Evolutionary conservation across 2,888 invertebrate genomes (phyloP).

Genomic region (Galeopsomyia nigrocyanea): DNA sequence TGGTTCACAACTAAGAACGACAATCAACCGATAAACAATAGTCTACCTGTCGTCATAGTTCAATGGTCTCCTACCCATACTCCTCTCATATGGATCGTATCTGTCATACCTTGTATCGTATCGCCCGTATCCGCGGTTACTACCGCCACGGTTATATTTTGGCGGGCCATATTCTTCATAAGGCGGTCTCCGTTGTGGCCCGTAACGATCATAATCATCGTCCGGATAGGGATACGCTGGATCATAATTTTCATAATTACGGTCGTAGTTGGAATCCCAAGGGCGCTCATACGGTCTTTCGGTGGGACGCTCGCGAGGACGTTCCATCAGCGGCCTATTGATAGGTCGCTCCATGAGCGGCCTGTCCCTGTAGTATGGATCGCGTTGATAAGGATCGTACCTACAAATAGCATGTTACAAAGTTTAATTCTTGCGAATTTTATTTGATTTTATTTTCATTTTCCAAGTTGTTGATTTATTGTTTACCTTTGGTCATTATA

Average conservation of each 20-base stretch:
- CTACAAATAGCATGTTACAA: conserved; percentile 36
- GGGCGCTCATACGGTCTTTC: conserved; percentile 55
- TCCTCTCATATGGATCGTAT: conserved; percentile 58
- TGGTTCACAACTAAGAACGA: neutral
- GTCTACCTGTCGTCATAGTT: conserved; percentile 56
- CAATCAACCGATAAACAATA: neutral
- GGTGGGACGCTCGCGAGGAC: conserved; percentile 23
- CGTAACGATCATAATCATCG: conserved; percentile 55
- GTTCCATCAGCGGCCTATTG: conserved; percentile 36
- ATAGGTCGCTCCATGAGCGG: conserved; percentile 24
- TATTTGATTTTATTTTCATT: conserved; percentile 10
- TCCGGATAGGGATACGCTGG: conserved; percentile 55
- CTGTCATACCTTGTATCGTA: conserved; percentile 57
- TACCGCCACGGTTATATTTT: conserved; percentile 33
- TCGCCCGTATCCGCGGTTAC: conserved; percentile 50
- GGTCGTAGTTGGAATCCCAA: conserved; percentile 56
- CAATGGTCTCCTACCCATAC: conserved; percentile 52
- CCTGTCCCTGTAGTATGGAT: conserved; percentile 51
- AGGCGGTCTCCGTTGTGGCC: conserved; percentile 47
- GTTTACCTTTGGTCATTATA: conserved; percentile 56
- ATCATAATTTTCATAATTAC: conserved; percentile 62
- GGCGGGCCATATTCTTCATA: conserved; percentile 46
- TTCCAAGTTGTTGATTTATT: neutral
- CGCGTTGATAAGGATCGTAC: conserved; percentile 55
- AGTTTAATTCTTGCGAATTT: neutral